Conservation (phyloP, 2,888 invertebrate species). For the Pristionchus fissidentatus region DNA sequence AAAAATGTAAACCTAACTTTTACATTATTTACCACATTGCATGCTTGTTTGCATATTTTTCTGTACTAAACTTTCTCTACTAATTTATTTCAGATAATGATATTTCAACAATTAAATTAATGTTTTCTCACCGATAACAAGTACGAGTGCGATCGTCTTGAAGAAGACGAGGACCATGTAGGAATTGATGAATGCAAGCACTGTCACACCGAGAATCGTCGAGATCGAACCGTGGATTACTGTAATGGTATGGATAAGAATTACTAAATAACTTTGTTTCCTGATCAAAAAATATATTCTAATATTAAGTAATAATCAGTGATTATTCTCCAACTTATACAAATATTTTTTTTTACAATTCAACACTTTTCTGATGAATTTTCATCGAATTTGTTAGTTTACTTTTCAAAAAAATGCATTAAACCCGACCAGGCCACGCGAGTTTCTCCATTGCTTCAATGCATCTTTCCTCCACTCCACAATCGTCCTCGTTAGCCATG, state of each 20-base stretch:
- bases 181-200: constrained; percentile 89
- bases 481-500: constrained; percentile 81
- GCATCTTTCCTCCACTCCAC: constrained; percentile 82
- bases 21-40: neutral
- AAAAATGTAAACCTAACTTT: neutral
- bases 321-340: no score
- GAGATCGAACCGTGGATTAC: constrained; percentile 91
- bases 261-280: no score
- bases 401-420: neutral
- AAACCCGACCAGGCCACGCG: constrained; percentile 72
- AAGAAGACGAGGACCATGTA: constrained; percentile 91
- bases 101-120: neutral
- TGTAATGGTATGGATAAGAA: no score
- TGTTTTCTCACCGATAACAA: constrained; percentile 64
- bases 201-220: constrained; percentile 90
- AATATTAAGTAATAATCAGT: no score
- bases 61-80: neutral
- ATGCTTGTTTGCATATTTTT: neutral
- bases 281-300: no score
- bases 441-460: constrained; percentile 74
- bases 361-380: neutral
- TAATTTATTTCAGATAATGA: neutral
- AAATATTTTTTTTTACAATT: no score
- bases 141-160: constrained; percentile 93
- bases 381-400: neutral